These are phyloP conservation scores for Sparus aurata DNA, from an alignment of 2,797 vertebrate species.

Conservation along the genomic window DNA sequence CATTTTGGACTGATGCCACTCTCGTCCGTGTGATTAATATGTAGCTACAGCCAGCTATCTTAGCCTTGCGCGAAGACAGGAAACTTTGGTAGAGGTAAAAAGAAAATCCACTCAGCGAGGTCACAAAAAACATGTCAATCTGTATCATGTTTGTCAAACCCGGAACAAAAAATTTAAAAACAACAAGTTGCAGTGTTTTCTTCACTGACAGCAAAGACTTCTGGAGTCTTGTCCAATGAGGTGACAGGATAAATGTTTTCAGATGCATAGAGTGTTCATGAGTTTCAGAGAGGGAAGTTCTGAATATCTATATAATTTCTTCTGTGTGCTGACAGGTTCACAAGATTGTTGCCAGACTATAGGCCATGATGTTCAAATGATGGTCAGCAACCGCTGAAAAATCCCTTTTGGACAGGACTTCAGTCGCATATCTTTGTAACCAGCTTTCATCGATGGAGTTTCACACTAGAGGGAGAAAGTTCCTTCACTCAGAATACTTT, in stretches of 20 bases:
- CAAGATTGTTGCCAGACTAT: slow-evolving; percentile 16
- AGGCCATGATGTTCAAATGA: slow-evolving; percentile 1
- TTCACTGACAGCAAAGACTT: not conserved
- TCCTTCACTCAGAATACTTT: not conserved
- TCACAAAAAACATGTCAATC: not conserved
- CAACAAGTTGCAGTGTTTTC: not conserved
- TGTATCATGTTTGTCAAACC: not conserved
- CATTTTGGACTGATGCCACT: too few species aligned
- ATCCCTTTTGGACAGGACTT: slow-evolving; percentile 9
- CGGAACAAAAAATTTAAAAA: not conserved
- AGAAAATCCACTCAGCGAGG: not conserved
- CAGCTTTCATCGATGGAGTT: not conserved
- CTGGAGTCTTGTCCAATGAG: not conserved
- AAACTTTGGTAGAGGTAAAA: not conserved
- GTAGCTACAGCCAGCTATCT: too few species aligned
- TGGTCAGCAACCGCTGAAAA: slow-evolving; percentile 14
- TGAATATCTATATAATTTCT: slow-evolving; percentile 33
- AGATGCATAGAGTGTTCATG: slow-evolving; percentile 15
- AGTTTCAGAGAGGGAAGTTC: slow-evolving; percentile 17
- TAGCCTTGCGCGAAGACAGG: not conserved
- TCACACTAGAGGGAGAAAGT: slow-evolving; percentile 5
- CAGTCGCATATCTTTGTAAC: not conserved
- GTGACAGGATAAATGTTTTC: slow-evolving; percentile 30
- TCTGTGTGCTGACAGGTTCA: not conserved
- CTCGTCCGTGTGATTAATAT: too few species aligned